phyloP scores from a whole-genome alignment of 2,888 invertebrate species.

The Notodonta ziczac region DNA sequence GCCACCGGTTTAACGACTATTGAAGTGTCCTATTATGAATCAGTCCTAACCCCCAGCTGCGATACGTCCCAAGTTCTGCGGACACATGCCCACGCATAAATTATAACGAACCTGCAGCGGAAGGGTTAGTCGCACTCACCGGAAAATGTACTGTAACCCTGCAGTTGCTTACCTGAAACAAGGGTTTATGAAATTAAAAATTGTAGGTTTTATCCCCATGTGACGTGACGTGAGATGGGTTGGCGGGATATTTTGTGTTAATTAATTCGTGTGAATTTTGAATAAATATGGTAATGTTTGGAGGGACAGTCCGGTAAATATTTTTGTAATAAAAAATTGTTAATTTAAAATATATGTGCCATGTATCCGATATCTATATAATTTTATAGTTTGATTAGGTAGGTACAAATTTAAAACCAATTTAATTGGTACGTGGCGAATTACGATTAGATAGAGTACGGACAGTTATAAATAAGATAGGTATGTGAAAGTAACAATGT shows the following conservation, averaged over 20 bases:
- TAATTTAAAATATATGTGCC: too few species aligned
- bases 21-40: conserved; percentile 1
- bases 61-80: conserved; percentile 10
- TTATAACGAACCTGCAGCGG: conserved; percentile 32
- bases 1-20: neutral
- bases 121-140: neutral
- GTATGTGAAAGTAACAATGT: too few species aligned
- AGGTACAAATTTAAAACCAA: too few species aligned
- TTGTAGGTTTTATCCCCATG: conserved; percentile 7
- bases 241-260: neutral
- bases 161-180: conserved; percentile 60
- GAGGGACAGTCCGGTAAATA: too few species aligned
- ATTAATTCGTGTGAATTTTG: neutral
- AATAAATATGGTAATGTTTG: too few species aligned
- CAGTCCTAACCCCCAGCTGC: neutral
- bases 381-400: too few species aligned
- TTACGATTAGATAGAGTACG: too few species aligned
- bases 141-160: neutral
- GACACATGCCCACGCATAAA: conserved; percentile 60
- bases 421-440: too few species aligned
- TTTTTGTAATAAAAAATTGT: too few species aligned
- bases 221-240: conserved; percentile 3
- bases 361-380: too few species aligned
- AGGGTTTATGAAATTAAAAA: conserved; percentile 35
- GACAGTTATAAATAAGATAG: too few species aligned